Base-by-base conservation (phyloP, 2,888 invertebrate species). In the Fragum fragum region DNA sequence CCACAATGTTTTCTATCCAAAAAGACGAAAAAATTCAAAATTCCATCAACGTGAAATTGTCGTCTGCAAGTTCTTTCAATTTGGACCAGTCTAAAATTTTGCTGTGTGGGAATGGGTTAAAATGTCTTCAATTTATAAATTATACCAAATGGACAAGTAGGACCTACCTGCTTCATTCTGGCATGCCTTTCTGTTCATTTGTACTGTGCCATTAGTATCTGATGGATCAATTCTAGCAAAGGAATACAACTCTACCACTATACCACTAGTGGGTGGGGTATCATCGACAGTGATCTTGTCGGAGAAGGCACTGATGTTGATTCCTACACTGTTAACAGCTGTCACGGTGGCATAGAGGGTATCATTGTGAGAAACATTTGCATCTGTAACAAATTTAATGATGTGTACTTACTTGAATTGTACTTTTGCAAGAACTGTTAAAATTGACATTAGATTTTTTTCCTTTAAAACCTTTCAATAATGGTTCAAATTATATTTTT, bases 231-330 rank as follows among this genome's bases (percentile, higher is more conserved):
- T 74, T 42, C 76, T 26, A 39, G 87, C 81, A 9, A 42, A 32
- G 53, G 79, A 83, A 23, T 57, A 74, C 42, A 89, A 70, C 42
- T 89, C 89, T 9, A 89, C 87, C 42, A 88, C 88, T 21, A 73
- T 52, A 9, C 87, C 86, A 18, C 79, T 55, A 11, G 73, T 47
- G 9, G 90, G 89, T 9, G 90, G 87, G 42, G 88, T 90, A 57
- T 77, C 73, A 66, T 90, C 90, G 9, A 90, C 87, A 28, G 42
- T 55, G 26, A 89, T 86, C n/a, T 73, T 72, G 1, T 74, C 76
- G 6, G 89, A 87, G 71, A 79, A 80, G 11, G 86, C 76, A 28
- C 78, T 81, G 7, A 79, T 71, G n/a, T 73, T 55, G 39, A 83
- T 69, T 11, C 87, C 90, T 1, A 87, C 82, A 9, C 52, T 79